Conservation (phyloP, 2,888 invertebrate species). For the Spodoptera picta region DNA sequence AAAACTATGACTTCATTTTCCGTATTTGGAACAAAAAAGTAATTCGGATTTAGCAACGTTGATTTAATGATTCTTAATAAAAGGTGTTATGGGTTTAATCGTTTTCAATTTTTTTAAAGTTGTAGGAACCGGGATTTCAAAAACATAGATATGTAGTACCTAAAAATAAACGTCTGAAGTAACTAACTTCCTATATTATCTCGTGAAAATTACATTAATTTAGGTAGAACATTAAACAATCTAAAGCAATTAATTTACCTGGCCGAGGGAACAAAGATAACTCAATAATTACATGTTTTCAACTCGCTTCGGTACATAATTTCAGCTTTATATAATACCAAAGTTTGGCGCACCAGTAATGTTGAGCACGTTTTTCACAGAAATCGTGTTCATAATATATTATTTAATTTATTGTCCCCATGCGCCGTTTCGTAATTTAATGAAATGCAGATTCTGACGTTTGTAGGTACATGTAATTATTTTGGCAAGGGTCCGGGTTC, state of each 20-base stretch:
- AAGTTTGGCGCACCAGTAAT: background rate
- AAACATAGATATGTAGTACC: too few species aligned
- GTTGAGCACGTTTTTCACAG: conserved; percentile 8
- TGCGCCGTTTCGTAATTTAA: conserved; percentile 23
- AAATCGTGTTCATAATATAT: conserved; percentile 12
- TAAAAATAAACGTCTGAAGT: too few species aligned
- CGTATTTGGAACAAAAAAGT: too few species aligned
- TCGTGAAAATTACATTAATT: conserved; percentile 6
- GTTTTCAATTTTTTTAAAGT: too few species aligned
- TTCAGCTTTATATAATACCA: background rate
- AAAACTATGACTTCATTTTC: too few species aligned
- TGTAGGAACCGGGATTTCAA: too few species aligned
- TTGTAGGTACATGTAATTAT: conserved; percentile 34
- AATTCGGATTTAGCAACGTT: too few species aligned
- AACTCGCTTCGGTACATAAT: background rate
- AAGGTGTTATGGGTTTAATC: too few species aligned
- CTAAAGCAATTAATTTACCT: conserved; percentile 7
- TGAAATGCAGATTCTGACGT: conserved; percentile 44
- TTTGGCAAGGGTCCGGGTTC: conserved; percentile 12
- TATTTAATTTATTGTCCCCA: conserved; percentile 36
- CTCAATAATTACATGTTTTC: conserved; percentile 12
- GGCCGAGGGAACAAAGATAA: conserved; percentile 10
- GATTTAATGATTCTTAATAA: too few species aligned
- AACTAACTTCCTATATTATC: too few species aligned
- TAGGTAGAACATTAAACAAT: background rate